phyloP scores from a whole-genome alignment of 2,888 invertebrate species.

The Cosmia trapezina region DNA sequence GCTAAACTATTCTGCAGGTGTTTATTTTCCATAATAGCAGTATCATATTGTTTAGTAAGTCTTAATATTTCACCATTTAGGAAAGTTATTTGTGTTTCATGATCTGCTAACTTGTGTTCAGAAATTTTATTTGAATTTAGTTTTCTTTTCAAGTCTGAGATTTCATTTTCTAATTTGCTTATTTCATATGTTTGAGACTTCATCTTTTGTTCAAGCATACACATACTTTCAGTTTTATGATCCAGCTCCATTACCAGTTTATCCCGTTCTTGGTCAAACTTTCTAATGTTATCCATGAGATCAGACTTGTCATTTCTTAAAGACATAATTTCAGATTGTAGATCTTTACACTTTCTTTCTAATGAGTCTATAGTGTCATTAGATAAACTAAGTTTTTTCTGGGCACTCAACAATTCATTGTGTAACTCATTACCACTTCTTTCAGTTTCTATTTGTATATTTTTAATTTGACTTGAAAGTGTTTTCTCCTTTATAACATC shows the following conservation, averaged over 20 bases:
- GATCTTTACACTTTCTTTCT: slow-evolving; percentile 90
- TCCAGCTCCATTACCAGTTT: slow-evolving; percentile 92
- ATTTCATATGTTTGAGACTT: slow-evolving; percentile 90
- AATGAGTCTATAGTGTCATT: slow-evolving; percentile 90
- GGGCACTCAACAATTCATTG: slow-evolving; percentile 91
- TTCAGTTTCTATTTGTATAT: slow-evolving; percentile 94
- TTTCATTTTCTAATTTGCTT: slow-evolving; percentile 88
- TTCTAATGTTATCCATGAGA: slow-evolving; percentile 91
- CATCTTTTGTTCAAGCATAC: slow-evolving; percentile 92
- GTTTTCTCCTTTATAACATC: slow-evolving; percentile 88
- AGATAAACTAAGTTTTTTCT: slow-evolving; percentile 91
- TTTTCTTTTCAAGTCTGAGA: slow-evolving; percentile 90
- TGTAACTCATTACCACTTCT: slow-evolving; percentile 93
- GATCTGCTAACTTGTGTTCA: slow-evolving; percentile 87
- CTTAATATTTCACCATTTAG: slow-evolving; percentile 91
- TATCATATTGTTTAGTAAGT: slow-evolving; percentile 90
- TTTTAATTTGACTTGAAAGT: slow-evolving; percentile 90
- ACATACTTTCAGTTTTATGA: slow-evolving; percentile 93
- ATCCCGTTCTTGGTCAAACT: slow-evolving; percentile 94
- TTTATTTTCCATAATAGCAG: slow-evolving; percentile 92
- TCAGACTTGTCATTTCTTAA: slow-evolving; percentile 92
- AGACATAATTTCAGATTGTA: slow-evolving; percentile 91
- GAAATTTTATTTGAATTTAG: slow-evolving; percentile 82
- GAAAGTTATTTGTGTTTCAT: slow-evolving; percentile 89
- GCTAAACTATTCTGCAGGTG: slow-evolving; percentile 94